Percentiles rank a stretch among this genome's conserved stretches.
These are phyloP conservation scores for Microcebus jonahi DNA, from an alignment of 2,113 vertebrate genomes.

Conservation along the genomic window DNA sequence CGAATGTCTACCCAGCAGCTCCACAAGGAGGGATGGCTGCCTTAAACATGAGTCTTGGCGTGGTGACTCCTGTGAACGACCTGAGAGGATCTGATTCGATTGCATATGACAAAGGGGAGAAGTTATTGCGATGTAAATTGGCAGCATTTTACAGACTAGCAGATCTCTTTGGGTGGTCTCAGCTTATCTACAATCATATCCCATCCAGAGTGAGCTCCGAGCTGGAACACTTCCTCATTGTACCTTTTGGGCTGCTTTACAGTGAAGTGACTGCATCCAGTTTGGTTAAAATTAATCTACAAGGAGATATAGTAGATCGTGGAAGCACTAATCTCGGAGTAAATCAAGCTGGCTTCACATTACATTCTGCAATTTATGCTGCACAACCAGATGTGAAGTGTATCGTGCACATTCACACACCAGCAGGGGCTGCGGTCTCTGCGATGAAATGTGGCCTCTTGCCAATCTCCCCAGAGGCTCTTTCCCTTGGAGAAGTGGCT, in stretches of 20 bases:
- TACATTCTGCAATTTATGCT: constrained; percentile 95
- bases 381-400: constrained; percentile 94
- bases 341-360: constrained; percentile 94
- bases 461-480: constrained; percentile 96
- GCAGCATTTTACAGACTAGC: constrained; percentile 96
- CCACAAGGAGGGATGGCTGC: constrained; percentile 98
- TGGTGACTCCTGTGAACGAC: constrained; percentile 99
- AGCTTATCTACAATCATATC: constrained; percentile 99
- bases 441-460: constrained; percentile 98
- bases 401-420: constrained; percentile 94
- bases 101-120: constrained; percentile 98
- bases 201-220: constrained; percentile 95
- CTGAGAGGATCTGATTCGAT: constrained; percentile 97
- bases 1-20: constrained; percentile 95
- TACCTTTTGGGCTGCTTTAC: constrained; percentile 97
- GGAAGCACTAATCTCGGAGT: constrained; percentile 97
- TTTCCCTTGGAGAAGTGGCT: constrained; percentile 94
- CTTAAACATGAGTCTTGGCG: constrained; percentile 98
- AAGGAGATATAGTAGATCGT: constrained; percentile 94
- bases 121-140: constrained; percentile 95
- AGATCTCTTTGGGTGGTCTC: constrained; percentile 97
- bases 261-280: constrained; percentile 98
- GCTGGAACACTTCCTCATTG: constrained; percentile 95
- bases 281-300: constrained; percentile 96
- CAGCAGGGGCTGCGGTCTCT: constrained; percentile 97